phyloP scores from a whole-genome alignment of 1,140 invertebrate species.

The Drosophila saltans region DNA sequence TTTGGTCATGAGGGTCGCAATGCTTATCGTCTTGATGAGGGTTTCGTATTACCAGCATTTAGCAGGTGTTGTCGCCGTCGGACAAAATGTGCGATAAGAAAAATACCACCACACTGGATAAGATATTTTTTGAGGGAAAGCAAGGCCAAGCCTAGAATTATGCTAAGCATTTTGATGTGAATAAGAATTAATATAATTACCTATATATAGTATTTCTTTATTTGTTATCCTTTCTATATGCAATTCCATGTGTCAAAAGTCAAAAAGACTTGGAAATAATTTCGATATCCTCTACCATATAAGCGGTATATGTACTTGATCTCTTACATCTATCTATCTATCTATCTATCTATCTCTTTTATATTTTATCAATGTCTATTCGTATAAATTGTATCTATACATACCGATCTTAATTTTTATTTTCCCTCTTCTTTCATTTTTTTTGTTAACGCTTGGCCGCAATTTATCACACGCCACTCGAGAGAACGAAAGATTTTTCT shows the following conservation, averaged over 20 bases:
- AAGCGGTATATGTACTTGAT: neutral
- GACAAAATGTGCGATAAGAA: conserved; percentile 19
- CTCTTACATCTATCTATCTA: neutral
- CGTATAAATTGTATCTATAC: conserved; percentile 29
- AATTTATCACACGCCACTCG: conserved; percentile 79
- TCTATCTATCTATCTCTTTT: neutral
- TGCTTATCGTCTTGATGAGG: neutral
- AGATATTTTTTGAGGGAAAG: neutral
- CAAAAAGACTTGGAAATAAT: neutral
- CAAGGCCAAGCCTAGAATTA: conserved; percentile 15
- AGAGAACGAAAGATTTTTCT: conserved; percentile 19
- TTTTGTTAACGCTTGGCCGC: conserved; percentile 57
- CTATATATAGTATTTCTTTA: too few species aligned
- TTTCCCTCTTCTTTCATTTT: conserved; percentile 15
- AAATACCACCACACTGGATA: neutral
- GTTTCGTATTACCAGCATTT: conserved; percentile 1
- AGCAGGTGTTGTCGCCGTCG: neutral
- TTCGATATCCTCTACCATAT: neutral
- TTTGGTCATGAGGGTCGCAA: neutral
- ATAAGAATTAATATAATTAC: too few species aligned
- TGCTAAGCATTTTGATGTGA: conserved; percentile 5
- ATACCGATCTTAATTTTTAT: conserved; percentile 31
- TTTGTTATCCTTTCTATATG: too few species aligned
- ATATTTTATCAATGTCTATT: neutral
- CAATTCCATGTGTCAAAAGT: conserved; percentile 49